Evolutionary conservation across 2,888 invertebrate genomes (phyloP), one percentile per base, ranked within the genome.

Genomic region (Ceramica pisi): DNA sequence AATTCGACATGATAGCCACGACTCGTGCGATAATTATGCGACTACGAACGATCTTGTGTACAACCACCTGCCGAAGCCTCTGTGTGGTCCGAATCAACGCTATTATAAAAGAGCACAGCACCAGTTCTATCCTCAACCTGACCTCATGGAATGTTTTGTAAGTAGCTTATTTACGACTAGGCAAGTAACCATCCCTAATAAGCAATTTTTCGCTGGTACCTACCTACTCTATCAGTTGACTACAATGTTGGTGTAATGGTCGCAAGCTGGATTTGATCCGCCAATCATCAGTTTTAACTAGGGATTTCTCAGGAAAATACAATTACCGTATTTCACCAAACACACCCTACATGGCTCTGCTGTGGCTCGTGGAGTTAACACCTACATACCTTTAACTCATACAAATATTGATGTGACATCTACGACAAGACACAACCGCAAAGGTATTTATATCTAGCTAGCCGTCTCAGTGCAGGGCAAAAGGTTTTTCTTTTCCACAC

Each of bases 11-110:
- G 94, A 94, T 81, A 94, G 95, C 76, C 95, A 94, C 82, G 93
- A 93, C 8, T 67, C 83, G 8, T 96, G 96, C 85, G 91, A 90
- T 6, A 96, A 97, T 88, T 96, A 92, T 87, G 92, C 95, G 14
- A 94, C 96, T 1, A 94, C 92, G 0, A 96, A 94, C 76, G 97
- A 97, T 85, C 87, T 97, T 14, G 96, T 94, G 8, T 97, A 96
- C 88, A 93, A 96, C 83, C 96, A 97, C 81, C 90, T 96, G 57
- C 96, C 97, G 0, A 95, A 94, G 80, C 94, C 95, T 7, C 89
- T 95, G 35, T 95, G 94, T 83, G 96, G 95, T 0, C 95, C 96
- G 0, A 86, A 81, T 48, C 86, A 88, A 78, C 92, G 94, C 7
- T 89, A 92, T 80, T 97, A 94, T 86, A 94, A 90, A 82, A 91